Evolutionary conservation across 2,113 vertebrate genomes (phyloP).

Genomic region (Arvicanthis niloticus): DNA sequence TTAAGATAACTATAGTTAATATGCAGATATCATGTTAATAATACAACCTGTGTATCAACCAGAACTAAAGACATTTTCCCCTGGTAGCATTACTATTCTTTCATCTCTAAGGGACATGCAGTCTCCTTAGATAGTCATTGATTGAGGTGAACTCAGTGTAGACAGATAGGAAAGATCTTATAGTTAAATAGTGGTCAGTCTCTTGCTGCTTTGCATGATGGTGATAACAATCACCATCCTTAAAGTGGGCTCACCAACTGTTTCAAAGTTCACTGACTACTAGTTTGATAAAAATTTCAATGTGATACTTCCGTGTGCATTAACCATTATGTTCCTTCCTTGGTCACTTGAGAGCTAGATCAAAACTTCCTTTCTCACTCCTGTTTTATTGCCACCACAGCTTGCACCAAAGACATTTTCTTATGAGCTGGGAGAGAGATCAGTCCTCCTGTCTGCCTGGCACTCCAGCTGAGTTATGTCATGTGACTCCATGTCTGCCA

Average conservation of each 20-base stretch:
- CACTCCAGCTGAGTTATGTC: not conserved
- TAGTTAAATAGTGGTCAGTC: constrained; percentile 31
- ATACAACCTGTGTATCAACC: constrained; percentile 41
- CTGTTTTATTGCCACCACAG: not conserved
- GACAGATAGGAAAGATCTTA: constrained; percentile 22
- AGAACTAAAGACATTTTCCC: constrained; percentile 22
- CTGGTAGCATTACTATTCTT: constrained; percentile 41
- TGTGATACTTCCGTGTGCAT: not conserved
- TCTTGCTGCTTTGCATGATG: constrained; percentile 53
- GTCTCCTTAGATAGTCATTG: constrained; percentile 29
- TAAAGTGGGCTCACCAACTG: not conserved
- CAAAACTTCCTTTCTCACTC: not conserved
- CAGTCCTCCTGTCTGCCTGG: not conserved
- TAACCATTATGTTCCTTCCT: not conserved
- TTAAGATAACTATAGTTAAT: not conserved
- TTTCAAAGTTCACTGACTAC: constrained; percentile 57
- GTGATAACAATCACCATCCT: constrained; percentile 56
- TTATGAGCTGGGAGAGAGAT: not conserved
- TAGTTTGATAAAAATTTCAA: constrained; percentile 42
- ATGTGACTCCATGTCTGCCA: not conserved
- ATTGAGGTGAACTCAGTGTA: constrained; percentile 46
- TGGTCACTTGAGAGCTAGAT: not conserved
- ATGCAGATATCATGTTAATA: constrained; percentile 64
- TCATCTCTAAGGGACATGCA: not conserved
- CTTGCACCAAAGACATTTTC: not conserved